Base-by-base conservation (phyloP, 2,888 invertebrate genomes). In the Caenorhabditis sp. region DNA sequence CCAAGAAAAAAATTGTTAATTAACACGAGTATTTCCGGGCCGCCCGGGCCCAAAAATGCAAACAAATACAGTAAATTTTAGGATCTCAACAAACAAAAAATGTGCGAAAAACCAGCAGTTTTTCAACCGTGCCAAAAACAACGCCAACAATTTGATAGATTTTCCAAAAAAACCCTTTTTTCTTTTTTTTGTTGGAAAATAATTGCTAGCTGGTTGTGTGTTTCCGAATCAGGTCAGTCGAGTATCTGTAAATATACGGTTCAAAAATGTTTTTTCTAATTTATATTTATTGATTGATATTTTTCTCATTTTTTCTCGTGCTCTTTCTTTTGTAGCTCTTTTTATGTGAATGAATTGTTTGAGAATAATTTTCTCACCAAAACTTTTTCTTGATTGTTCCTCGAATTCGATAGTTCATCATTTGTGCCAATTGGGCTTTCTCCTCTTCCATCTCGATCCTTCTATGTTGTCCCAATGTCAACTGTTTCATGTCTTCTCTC, bases 391-490 rank as follows among this genome's bases (percentile, higher is more conserved):
- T 68, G 12, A 55, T 31, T 43, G 8, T 17, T 10, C 43, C 43
- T 43, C 14, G 6, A 14, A 43, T 14, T 43, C 43, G 43, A 43
- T 43, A 43, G 14, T 43, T 55, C 4, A 26, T 19, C 24, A 27
- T 24, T 17, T 27, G 55, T 21, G 59, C 62, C 62, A 70, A 14
- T 19, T 61, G 21, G 14, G 68, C 78, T 54, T 77, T 75, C 62
- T 77, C 75, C 66, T 81, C 79, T 53, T 81, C 80, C 54, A 71
- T 63, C 24, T 69, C 69, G 36, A 78, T 78, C 23, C 82, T 43
- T 1, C 64, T 61, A 17, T 77, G 72, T 57, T 81, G 82, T 50
- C 71, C 79, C 23, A 82, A 69, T 12, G 82, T 82, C 31, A 82
- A 62, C 50, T 76, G 53, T 58, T 82, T 82, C 71, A 79, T 72